Percentiles rank a stretch among this genome's conserved stretches.
These are phyloP conservation scores for Cyphomyrmex costatus DNA, from an alignment of 1,140 invertebrate species.

Conservation along the genomic window DNA sequence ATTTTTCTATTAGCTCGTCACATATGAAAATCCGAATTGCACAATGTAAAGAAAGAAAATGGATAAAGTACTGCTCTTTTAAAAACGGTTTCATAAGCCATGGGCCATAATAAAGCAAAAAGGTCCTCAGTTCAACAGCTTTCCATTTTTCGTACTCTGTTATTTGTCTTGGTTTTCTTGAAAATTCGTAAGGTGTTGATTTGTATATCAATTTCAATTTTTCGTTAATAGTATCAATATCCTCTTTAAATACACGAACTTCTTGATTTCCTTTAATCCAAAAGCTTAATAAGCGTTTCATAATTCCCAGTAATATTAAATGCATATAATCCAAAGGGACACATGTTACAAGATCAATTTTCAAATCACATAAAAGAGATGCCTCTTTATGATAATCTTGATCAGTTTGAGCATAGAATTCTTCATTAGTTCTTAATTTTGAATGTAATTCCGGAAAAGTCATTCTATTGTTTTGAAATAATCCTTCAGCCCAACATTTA, in stretches of 20 bases:
- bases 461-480: not conserved
- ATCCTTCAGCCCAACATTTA: not conserved
- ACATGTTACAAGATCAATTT: not conserved
- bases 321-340: slow-evolving; percentile 27
- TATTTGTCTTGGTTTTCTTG: slow-evolving; percentile 20
- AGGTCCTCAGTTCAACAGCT: slow-evolving; percentile 7
- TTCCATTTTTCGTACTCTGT: slow-evolving; percentile 18
- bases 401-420: slow-evolving; percentile 3
- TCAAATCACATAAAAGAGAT: slow-evolving; percentile 23
- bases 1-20: not conserved
- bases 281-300: slow-evolving; percentile 23
- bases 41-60: slow-evolving; percentile 24
- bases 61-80: not conserved
- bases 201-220: slow-evolving; percentile 28
- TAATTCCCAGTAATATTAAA: not conserved
- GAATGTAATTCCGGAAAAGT: not conserved
- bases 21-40: not conserved
- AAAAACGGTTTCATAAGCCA: slow-evolving; percentile 1
- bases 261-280: slow-evolving; percentile 27
- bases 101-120: slow-evolving; percentile 22
- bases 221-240: slow-evolving; percentile 16
- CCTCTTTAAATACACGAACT: not conserved
- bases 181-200: not conserved
- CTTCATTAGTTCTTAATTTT: not conserved
- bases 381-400: slow-evolving; percentile 9